These are phyloP conservation scores for Drosophila melanosoma DNA, from an alignment of 2,888 invertebrate species.

Conservation along the genomic window DNA sequence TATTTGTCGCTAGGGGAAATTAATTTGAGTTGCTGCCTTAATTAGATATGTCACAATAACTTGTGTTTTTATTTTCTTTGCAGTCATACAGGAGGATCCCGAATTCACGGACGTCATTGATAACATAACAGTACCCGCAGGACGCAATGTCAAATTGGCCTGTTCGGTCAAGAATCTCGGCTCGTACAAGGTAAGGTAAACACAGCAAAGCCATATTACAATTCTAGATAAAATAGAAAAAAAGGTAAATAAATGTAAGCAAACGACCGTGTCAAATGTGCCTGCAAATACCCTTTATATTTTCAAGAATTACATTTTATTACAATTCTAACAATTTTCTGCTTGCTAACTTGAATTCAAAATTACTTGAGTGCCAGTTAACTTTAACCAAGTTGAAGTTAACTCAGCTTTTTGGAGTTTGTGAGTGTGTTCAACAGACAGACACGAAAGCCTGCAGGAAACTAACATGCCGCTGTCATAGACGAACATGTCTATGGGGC, in stretches of 20 bases:
- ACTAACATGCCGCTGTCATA: conserved; percentile 39
- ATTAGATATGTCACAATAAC: conserved; percentile 23
- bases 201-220: background rate
- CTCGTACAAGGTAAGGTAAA: conserved; percentile 84
- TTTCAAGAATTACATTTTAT: background rate
- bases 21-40: conserved; percentile 30
- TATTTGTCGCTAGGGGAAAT: background rate
- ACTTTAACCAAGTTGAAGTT: conserved; percentile 29
- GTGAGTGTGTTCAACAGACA: conserved; percentile 19
- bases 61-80: conserved; percentile 85
- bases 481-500: conserved; percentile 26
- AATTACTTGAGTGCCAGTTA: conserved; percentile 5
- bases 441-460: conserved; percentile 15
- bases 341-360: background rate
- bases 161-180: conserved; percentile 85
- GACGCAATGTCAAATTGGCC: conserved; percentile 85
- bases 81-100: conserved; percentile 92
- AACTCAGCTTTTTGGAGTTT: conserved; percentile 8
- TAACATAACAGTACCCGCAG: conserved; percentile 93
- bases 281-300: conserved; percentile 5
- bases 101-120: conserved; percentile 96
- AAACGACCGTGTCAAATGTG: background rate
- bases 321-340: background rate
- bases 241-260: conserved; percentile 7
- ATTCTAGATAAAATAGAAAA: conserved; percentile 5